phyloP scores from a whole-genome alignment of 1,140 invertebrate species.

The Sycobia sp. region DNA sequence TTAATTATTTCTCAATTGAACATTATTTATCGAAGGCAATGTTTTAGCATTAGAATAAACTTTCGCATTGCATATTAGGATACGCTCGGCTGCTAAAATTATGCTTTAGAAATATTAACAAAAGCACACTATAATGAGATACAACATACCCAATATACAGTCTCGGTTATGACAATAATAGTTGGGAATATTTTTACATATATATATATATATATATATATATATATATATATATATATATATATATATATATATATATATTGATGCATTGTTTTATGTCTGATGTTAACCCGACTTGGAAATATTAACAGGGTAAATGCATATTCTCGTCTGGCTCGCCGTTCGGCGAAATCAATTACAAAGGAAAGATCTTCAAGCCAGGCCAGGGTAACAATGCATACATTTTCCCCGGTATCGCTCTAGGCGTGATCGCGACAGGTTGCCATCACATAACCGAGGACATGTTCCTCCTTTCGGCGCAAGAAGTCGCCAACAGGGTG shows the following conservation, averaged over 20 bases:
- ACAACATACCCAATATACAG: too few relatives aligned
- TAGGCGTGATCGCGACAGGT: slow-evolving; percentile 85
- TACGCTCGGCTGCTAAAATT: too few relatives aligned
- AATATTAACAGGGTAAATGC: slow-evolving; percentile 76
- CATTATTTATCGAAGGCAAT: slow-evolving; percentile 8
- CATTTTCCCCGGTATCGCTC: slow-evolving; percentile 92
- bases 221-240: too few relatives aligned
- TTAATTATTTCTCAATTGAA: slow-evolving; percentile 19
- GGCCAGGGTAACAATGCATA: slow-evolving; percentile 97
- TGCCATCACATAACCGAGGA: slow-evolving; percentile 89
- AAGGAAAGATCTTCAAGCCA: slow-evolving; percentile 81
- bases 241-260: too few relatives aligned
- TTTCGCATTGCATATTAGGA: too few relatives aligned
- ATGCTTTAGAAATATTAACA: too few relatives aligned
- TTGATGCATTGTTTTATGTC: too few relatives aligned
- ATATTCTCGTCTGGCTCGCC: slow-evolving; percentile 94
- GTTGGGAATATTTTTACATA: too few relatives aligned
- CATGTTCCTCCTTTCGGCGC: slow-evolving; percentile 87
- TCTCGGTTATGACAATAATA: too few relatives aligned
- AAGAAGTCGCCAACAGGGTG: slow-evolving; percentile 75
- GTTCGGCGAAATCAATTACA: slow-evolving; percentile 79
- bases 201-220: too few relatives aligned
- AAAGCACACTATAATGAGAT: too few relatives aligned
- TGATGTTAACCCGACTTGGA: too few relatives aligned
- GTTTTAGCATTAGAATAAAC: slow-evolving; percentile 7